Conservation (phyloP, 2,113 vertebrate species). For the Ariopsis seemanni region DNA sequence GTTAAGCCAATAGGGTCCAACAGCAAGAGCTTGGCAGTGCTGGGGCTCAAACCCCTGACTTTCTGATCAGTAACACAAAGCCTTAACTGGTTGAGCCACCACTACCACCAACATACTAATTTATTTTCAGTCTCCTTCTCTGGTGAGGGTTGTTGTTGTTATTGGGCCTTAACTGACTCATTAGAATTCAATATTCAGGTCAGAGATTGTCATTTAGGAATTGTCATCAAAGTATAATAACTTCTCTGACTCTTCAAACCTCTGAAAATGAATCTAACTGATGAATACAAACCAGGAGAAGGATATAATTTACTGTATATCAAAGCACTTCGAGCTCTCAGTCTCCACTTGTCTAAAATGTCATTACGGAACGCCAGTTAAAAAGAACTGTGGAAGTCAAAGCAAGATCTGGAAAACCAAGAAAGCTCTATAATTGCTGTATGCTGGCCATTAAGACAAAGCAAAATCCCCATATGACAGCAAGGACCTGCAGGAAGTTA, state of each 20-base stretch:
- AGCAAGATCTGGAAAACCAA: background rate
- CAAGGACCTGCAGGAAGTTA: background rate
- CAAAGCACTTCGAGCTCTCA: background rate
- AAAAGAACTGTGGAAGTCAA: no score
- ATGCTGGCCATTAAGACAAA: background rate
- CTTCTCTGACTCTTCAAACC: no score
- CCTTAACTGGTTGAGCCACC: no score
- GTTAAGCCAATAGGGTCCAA: no score
- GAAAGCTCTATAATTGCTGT: background rate
- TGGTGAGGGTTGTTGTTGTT: no score
- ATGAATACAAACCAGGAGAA: background rate
- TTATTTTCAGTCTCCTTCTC: no score
- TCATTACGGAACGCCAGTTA: background rate
- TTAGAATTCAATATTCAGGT: background rate
- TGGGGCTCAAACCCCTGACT: no score
- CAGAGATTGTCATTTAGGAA: background rate
- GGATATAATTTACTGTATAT: background rate
- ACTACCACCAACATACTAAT: no score
- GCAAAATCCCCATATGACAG: background rate
- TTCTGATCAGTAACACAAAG: no score
- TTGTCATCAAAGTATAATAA: background rate
- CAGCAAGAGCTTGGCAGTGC: no score
- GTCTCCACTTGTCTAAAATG: background rate
- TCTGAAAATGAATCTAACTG: no score
- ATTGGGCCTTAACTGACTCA: background rate